Evolutionary conservation across 2,113 vertebrate genomes (phyloP).

Genomic region (Chionomys nivalis): DNA sequence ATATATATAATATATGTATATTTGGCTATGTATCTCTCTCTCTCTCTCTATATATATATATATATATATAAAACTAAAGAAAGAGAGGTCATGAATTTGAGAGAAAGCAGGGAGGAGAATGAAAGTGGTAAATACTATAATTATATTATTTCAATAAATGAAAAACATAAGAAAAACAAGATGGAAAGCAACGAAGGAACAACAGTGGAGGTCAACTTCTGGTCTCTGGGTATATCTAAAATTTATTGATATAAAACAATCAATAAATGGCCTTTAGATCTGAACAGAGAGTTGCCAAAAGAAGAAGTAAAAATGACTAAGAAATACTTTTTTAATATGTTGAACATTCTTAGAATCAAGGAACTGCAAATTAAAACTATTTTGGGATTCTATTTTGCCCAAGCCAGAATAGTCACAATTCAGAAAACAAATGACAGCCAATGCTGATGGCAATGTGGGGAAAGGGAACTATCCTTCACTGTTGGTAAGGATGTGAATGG

Average conservation of each 20-base stretch:
- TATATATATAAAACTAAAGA: background rate
- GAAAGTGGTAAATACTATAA: background rate
- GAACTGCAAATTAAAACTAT: background rate
- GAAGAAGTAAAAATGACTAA: background rate
- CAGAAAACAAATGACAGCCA: background rate
- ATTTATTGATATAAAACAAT: background rate
- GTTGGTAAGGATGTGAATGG: background rate
- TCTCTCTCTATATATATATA: background rate
- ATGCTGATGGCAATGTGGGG: background rate
- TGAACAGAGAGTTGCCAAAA: background rate
- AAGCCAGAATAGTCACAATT: background rate
- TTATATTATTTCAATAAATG: background rate
- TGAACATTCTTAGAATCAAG: background rate
- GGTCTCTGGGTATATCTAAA: background rate
- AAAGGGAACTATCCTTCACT: background rate
- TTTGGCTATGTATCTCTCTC: no score
- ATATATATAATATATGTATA: no score
- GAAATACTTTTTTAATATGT: background rate
- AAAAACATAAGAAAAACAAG: background rate
- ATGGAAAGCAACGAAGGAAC: background rate
- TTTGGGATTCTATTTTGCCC: background rate
- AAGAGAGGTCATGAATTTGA: background rate
- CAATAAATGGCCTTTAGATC: background rate
- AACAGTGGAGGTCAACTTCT: background rate
- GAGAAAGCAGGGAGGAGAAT: background rate